A percentile compares a stretch with the other conserved stretches of the same genome.
Conservation (phyloP, 2,888 invertebrate species). For the Cryptocephalus primarius region DNA sequence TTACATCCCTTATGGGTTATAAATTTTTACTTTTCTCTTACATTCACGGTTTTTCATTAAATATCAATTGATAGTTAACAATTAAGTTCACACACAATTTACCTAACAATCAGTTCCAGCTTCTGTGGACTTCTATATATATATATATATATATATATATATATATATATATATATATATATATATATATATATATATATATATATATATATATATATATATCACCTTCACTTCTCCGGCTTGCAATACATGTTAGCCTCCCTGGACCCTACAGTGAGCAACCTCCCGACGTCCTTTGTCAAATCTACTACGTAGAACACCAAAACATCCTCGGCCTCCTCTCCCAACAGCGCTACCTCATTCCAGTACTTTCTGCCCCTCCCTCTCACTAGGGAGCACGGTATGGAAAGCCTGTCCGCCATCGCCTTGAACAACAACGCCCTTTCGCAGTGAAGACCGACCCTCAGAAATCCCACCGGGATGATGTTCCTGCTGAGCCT, state of each 20-base stretch:
- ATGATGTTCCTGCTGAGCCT: slow-evolving; percentile 38
- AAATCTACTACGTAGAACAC: slow-evolving; percentile 39
- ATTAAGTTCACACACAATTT: too few species aligned
- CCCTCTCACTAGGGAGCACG: slow-evolving; percentile 37
- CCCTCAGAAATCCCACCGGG: slow-evolving; percentile 38
- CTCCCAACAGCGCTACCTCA: slow-evolving; percentile 24
- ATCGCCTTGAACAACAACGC: slow-evolving; percentile 42
- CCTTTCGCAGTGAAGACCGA: slow-evolving; percentile 41
- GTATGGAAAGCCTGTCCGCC: slow-evolving; percentile 41
- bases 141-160: too few species aligned
- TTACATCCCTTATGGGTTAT: too few species aligned
- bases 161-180: too few species aligned
- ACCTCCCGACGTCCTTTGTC: slow-evolving; percentile 34
- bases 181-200: too few species aligned
- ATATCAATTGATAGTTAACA: too few species aligned
- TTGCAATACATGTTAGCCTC: slow-evolving; percentile 31
- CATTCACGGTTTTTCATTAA: too few species aligned
- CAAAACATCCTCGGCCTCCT: slow-evolving; percentile 8
- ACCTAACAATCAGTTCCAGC: too few species aligned
- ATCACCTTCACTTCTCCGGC: too few species aligned
- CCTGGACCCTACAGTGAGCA: slow-evolving; percentile 33
- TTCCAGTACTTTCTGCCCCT: slow-evolving; percentile 30
- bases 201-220: too few species aligned
- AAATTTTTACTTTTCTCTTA: too few species aligned
- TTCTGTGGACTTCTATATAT: too few species aligned